These are phyloP conservation scores for Alcedo atthis DNA, from an alignment of 2,797 vertebrate species.

Conservation along the genomic window DNA sequence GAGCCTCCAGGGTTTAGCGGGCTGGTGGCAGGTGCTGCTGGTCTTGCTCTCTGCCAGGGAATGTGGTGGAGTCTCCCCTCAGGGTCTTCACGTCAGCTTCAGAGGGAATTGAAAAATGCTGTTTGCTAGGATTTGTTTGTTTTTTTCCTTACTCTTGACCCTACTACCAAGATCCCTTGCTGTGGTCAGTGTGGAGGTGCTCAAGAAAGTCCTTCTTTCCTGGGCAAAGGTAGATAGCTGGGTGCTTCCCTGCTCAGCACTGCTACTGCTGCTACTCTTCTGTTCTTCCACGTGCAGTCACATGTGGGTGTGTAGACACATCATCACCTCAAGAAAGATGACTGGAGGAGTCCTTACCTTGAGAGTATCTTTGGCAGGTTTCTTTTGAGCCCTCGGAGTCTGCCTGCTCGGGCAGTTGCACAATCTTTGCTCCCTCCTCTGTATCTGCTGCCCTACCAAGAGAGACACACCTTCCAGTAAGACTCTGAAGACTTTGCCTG, in stretches of 20 bases:
- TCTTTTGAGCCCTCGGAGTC: background rate
- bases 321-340: background rate
- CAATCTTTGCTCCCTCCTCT: background rate
- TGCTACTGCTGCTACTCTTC: background rate
- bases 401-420: background rate
- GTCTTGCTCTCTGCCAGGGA: conserved; percentile 22
- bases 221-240: background rate
- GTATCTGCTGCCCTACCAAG: background rate
- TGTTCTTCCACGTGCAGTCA: background rate
- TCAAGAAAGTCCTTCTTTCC: background rate
- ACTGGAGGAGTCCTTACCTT: background rate
- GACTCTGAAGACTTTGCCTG: background rate
- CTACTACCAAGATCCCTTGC: background rate
- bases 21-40: background rate
- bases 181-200: background rate
- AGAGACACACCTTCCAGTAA: background rate
- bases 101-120: conserved; percentile 24
- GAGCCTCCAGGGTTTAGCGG: background rate
- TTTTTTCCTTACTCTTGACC: background rate
- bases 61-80: background rate
- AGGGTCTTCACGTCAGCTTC: background rate
- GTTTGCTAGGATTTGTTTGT: background rate
- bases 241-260: background rate
- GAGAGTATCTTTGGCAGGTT: background rate
- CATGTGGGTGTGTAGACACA: background rate